Evolutionary conservation across 2,113 vertebrate species (phyloP).

Genomic region (Pteropus alecto): DNA sequence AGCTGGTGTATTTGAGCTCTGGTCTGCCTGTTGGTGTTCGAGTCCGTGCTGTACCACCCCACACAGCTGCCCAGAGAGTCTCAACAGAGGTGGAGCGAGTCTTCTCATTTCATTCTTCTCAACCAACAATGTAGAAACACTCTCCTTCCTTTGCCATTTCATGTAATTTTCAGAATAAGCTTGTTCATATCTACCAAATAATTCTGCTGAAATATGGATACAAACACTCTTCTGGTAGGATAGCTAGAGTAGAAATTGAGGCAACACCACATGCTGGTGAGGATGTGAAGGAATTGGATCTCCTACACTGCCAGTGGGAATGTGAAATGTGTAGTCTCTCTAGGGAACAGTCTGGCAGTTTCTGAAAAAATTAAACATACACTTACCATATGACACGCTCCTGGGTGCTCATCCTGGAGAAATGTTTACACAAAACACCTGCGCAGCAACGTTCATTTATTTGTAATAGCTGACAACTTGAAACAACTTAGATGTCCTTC

Average conservation of each 20-base stretch:
- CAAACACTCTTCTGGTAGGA: neutral
- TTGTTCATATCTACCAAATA: neutral
- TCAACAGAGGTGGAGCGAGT: neutral
- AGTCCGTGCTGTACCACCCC: neutral
- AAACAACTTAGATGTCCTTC: neutral
- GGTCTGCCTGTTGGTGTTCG: neutral
- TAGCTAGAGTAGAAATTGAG: neutral
- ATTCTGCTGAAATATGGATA: neutral
- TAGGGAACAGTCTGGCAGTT: neutral
- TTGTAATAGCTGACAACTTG: neutral
- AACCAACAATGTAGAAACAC: too few species aligned
- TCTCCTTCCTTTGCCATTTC: neutral
- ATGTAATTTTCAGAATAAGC: neutral
- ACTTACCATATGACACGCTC: neutral
- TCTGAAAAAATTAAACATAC: neutral
- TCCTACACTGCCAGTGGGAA: neutral
- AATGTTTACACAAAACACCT: neutral
- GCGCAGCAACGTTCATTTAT: too few species aligned
- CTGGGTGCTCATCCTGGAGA: neutral
- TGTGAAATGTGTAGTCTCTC: neutral
- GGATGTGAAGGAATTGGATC: neutral
- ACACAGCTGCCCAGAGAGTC: accelerated
- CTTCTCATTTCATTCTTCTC: neutral
- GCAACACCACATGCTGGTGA: neutral
- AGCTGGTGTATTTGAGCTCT: neutral